Evolutionary conservation across 2,888 invertebrate species (phyloP).

Genomic region (Andrena praecox): DNA sequence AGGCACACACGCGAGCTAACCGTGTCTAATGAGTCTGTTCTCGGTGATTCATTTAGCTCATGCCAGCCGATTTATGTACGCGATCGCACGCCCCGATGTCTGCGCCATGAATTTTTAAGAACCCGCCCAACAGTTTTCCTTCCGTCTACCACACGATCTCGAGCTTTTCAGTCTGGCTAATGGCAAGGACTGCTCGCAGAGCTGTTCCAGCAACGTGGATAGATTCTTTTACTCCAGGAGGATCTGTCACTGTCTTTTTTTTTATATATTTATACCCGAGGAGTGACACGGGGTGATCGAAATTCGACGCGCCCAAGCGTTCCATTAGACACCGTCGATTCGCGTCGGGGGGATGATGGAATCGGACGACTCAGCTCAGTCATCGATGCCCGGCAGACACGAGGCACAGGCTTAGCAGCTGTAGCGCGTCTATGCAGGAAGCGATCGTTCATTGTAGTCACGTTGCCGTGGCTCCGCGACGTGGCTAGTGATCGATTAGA

Average conservation of each 20-base stretch:
- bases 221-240: too few relatives aligned
- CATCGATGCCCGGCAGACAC: neutral
- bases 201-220: too few relatives aligned
- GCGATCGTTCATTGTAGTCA: constrained; percentile 70
- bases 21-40: constrained; percentile 25
- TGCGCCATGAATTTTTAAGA: neutral
- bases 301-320: neutral
- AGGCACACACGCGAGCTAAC: constrained; percentile 10
- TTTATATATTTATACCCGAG: too few relatives aligned
- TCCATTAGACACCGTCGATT: neutral
- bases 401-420: neutral
- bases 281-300: neutral
- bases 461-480: constrained; percentile 58
- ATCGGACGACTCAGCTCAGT: neutral
- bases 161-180: too few relatives aligned
- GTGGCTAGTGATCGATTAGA: constrained; percentile 73
- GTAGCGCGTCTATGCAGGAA: constrained; percentile 58
- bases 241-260: too few relatives aligned
- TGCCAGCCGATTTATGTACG: constrained; percentile 3
- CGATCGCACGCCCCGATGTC: neutral
- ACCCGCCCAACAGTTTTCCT: neutral
- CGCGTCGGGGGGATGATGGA: neutral
- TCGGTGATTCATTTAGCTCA: constrained; percentile 18
- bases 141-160: too few relatives aligned
- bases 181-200: too few relatives aligned